phyloP scores from a whole-genome alignment of 92 coral and sea anemone genomes.

The Parazoanthus swiftii region DNA sequence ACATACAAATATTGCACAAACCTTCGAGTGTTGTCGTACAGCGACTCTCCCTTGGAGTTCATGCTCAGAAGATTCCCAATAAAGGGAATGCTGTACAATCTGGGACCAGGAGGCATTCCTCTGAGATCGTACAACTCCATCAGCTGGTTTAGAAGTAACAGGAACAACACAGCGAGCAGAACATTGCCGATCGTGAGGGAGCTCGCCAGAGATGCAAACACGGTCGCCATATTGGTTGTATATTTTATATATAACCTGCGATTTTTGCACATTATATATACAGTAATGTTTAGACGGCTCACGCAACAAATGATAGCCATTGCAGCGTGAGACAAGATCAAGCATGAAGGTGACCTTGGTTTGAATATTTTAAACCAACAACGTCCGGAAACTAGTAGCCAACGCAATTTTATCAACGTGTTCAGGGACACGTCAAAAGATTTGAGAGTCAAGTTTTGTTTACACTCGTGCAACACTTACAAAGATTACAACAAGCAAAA shows the following conservation, averaged over 20 bases:
- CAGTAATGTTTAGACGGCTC: not conserved
- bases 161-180: conserved; percentile 5
- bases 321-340: not conserved
- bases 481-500: too few species aligned
- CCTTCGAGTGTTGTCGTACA: conserved; percentile 18
- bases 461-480: too few species aligned
- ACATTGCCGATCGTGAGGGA: conserved; percentile 12
- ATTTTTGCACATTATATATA: not conserved
- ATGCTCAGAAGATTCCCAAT: conserved; percentile 16
- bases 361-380: not conserved
- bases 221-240: conserved; percentile 6
- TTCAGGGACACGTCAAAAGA: too few species aligned
- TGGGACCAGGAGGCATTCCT: conserved; percentile 13
- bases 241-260: not conserved
- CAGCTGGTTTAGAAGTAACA: conserved; percentile 9
- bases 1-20: not conserved
- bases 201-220: not conserved
- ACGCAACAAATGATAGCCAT: too few species aligned
- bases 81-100: conserved; percentile 5
- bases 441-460: too few species aligned
- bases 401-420: not conserved
- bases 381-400: not conserved
- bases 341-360: too few species aligned
- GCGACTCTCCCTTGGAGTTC: not conserved
- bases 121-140: conserved; percentile 4